A percentile compares a stretch with the other conserved stretches of the same genome.
Evolutionary conservation across 2,797 vertebrate species (phyloP).

Genomic region (Craterocephalus amniculus): DNA sequence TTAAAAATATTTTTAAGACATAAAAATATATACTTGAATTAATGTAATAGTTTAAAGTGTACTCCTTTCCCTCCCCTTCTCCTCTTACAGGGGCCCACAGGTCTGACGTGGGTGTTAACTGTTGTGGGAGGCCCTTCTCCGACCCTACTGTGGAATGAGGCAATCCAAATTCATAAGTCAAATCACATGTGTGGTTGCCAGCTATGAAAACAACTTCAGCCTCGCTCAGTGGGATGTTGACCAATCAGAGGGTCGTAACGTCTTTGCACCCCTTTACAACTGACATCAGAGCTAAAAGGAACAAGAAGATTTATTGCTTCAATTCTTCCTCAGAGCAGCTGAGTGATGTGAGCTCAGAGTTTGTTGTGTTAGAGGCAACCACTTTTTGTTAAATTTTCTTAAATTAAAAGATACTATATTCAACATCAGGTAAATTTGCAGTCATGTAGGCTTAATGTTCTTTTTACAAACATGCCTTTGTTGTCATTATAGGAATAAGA

Average conservation of each 20-base stretch:
- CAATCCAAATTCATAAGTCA: slow-evolving; percentile 18
- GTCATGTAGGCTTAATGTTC: too few relatives aligned
- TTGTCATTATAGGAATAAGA: too few relatives aligned
- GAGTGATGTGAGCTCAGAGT: not conserved
- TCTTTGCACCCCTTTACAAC: slow-evolving; percentile 8
- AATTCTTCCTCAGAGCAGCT: not conserved
- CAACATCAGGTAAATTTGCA: too few relatives aligned
- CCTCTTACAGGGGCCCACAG: slow-evolving; percentile 1
- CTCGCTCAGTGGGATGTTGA: not conserved
- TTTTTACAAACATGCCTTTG: too few relatives aligned
- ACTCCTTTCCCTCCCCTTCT: not conserved
- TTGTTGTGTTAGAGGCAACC: not conserved
- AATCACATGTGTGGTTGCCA: slow-evolving; percentile 3
- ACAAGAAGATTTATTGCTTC: not conserved
- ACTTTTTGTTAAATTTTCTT: not conserved
- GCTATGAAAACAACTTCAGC: slow-evolving; percentile 12
- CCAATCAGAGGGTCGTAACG: not conserved
- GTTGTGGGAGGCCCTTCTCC: slow-evolving; percentile 14
- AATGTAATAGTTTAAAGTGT: not conserved
- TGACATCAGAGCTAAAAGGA: slow-evolving; percentile 10
- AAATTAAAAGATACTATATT: not conserved
- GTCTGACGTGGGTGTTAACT: slow-evolving; percentile 19
- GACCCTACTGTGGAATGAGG: not conserved
- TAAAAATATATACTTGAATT: not conserved
- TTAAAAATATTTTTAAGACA: too few relatives aligned